These are phyloP conservation scores for Mythimna vitellina DNA, from an alignment of 2,888 invertebrate genomes.

Conservation along the genomic window DNA sequence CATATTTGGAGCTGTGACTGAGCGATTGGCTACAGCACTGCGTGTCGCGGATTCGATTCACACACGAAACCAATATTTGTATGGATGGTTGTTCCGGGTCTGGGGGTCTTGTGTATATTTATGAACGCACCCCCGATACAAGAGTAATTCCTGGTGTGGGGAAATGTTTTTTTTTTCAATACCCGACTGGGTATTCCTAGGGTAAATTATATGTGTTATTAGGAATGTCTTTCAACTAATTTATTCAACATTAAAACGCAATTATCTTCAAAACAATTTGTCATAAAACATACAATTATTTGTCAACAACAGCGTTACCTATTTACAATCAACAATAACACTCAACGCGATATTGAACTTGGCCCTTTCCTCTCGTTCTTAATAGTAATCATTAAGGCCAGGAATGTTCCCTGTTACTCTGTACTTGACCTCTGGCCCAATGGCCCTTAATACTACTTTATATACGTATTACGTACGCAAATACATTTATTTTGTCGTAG, in stretches of 20 bases:
- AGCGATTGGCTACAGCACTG: no score
- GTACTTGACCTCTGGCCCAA: constrained; percentile 55
- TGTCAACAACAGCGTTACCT: constrained; percentile 47
- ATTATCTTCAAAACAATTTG: constrained; percentile 3
- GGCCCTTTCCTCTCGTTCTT: constrained; percentile 46
- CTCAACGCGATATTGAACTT: constrained; percentile 61
- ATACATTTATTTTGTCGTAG: constrained; percentile 43
- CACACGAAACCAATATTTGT: no score
- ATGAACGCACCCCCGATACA: no score
- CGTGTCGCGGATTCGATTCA: no score
- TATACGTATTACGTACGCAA: constrained; percentile 55
- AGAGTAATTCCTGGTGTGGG: no score
- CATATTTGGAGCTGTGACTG: no score
- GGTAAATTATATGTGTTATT: not conserved
- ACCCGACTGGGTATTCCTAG: not conserved
- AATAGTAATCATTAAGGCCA: constrained; percentile 63
- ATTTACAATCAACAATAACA: constrained; percentile 51
- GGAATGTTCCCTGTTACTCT: constrained; percentile 57
- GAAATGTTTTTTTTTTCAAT: no score
- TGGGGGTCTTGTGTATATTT: no score
- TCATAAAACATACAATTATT: constrained; percentile 47
- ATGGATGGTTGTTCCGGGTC: no score
- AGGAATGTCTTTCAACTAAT: not conserved
- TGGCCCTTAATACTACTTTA: constrained; percentile 53
- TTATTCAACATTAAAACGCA: constrained; percentile 1